Evolutionary conservation across 1,140 invertebrate species (phyloP).

Genomic region (Heliconius eleuchia): DNA sequence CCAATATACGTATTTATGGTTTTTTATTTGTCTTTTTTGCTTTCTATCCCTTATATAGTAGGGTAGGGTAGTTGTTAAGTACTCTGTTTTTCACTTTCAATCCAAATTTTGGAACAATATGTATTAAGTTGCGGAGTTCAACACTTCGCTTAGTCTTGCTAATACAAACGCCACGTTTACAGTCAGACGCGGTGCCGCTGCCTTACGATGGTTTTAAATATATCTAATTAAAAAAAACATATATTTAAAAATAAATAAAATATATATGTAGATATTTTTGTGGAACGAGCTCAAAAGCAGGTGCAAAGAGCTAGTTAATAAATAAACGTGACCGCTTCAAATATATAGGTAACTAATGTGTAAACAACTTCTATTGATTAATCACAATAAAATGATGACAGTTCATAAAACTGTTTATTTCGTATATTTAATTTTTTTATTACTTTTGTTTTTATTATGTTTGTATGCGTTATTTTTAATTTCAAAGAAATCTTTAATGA

Average conservation of each 20-base stretch:
- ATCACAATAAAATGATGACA: conserved; percentile 14
- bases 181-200: background rate
- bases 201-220: background rate
- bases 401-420: conserved; percentile 10
- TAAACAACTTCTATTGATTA: conserved; percentile 9
- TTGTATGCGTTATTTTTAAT: background rate
- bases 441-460: background rate
- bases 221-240: background rate
- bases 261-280: background rate
- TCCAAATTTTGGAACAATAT: background rate
- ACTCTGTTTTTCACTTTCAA: background rate
- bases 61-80: background rate
- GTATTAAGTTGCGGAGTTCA: background rate
- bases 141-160: background rate
- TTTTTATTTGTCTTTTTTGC: background rate
- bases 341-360: conserved; percentile 8
- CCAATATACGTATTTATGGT: background rate
- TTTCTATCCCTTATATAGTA: background rate
- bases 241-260: background rate
- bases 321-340: background rate
- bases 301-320: background rate
- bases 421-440: background rate
- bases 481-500: background rate
- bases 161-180: background rate
- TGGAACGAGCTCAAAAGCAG: background rate